Base-by-base conservation (phyloP, 1,140 invertebrate genomes). In the Anastrepha ludens region DNA sequence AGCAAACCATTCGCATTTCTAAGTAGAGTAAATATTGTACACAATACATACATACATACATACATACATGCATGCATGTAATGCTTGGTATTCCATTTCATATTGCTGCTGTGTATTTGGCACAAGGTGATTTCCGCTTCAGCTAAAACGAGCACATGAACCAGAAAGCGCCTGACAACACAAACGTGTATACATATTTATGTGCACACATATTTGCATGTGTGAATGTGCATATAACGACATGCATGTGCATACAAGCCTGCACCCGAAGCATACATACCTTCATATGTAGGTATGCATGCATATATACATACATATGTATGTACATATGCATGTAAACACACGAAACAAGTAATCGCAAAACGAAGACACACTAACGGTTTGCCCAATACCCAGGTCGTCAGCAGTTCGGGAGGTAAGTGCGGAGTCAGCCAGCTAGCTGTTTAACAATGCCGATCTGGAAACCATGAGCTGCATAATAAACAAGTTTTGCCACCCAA, bases 71-170 rank as follows among this genome's bases (percentile, higher is more conserved):
- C 9, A 55, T 55, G 9, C 50, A 55, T 55, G 1, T 88, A 67
- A 47, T 86, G 65, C n/a, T 13, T 87, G 81, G 9, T 5, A 29
- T 11, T 74, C 7, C 39, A 8, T 41, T 39, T 62, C 60, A 62
- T 17, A 62, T 55, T 55, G 50, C 50, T 62, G 41, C 65, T 62
- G 86, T 87, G 88, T 90, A 90, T 90, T 91, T 89, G 89, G 91
- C 89, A 88, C 91, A 91, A 91, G 91, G 90, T 91, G 90, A 90
- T 91, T 91, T 91, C 91, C 91, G 91, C 88, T 85, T 67, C 86
- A 62, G 29, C 87, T 65, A 58, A 67, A 74, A 74, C 64, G 65
- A 58, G 64, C 64, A 87, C 47, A 59, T 70, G 13, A n/a, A 55
- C 60, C 86, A 81, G 74, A 87, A 64, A 65, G 58, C 41, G 47